Percentiles rank a stretch among this genome's conserved stretches.
These are phyloP conservation scores for Spinus olivaceus DNA, from an alignment of 2,797 vertebrate species.

Conservation along the genomic window DNA sequence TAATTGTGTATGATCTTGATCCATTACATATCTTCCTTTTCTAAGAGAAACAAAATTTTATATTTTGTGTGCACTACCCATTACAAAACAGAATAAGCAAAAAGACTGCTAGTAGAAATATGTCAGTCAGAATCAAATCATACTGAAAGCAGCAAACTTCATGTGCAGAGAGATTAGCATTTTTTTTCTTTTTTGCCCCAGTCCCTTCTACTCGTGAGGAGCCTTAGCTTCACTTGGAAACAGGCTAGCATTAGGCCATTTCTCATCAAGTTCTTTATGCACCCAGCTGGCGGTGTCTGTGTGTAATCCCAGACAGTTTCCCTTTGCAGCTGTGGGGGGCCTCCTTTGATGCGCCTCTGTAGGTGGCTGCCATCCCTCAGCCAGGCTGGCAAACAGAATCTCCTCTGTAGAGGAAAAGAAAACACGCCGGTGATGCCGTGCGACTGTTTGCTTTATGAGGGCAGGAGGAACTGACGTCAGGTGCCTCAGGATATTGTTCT, in stretches of 20 bases:
- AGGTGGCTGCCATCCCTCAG: constrained; percentile 42
- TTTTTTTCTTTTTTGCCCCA: background rate
- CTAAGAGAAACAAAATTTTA: background rate
- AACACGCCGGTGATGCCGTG: background rate
- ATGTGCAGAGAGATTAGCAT: background rate
- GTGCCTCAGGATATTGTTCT: constrained; percentile 20
- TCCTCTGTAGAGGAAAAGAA: constrained; percentile 49
- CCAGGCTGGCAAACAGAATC: constrained; percentile 26
- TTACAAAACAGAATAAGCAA: background rate
- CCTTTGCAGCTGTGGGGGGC: constrained; percentile 55
- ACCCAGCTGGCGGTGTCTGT: constrained; percentile 39
- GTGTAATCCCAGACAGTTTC: constrained; percentile 62
- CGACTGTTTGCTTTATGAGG: constrained; percentile 14
- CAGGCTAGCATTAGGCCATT: constrained; percentile 6
- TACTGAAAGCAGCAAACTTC: background rate
- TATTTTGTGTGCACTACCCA: background rate
- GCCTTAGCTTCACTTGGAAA: constrained; percentile 1
- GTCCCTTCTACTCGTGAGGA: background rate
- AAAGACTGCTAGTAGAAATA: background rate
- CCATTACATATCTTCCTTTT: background rate
- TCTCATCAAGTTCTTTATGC: constrained; percentile 47
- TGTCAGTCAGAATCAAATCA: background rate
- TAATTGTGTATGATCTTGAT: background rate
- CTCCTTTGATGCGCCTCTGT: constrained; percentile 60
- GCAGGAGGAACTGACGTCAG: constrained; percentile 53